Percentiles rank a stretch among this genome's conserved stretches.
These are phyloP conservation scores for Diploptera punctata DNA, from an alignment of 2,888 invertebrate species.

Conservation along the genomic window DNA sequence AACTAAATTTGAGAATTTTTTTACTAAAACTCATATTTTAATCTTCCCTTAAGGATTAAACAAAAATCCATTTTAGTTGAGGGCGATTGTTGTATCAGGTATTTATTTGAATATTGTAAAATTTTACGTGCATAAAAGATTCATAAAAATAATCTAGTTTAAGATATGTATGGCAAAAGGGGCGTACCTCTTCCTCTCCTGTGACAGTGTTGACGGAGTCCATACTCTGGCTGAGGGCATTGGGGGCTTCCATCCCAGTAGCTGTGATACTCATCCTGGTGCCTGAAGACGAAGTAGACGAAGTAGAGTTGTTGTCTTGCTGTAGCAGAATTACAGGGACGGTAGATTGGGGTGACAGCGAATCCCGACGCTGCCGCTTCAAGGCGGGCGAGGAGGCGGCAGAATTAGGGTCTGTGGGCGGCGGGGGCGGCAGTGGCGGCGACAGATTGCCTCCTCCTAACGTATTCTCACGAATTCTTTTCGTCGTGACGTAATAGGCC, in stretches of 20 bases:
- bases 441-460: conserved; percentile 38
- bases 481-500: conserved; percentile 31
- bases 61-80: too few relatives aligned
- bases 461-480: conserved; percentile 28
- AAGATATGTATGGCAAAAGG: neutral
- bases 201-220: conserved; percentile 96
- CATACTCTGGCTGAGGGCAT: conserved; percentile 94
- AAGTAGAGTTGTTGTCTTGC: conserved; percentile 30
- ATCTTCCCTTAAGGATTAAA: too few relatives aligned
- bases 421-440: conserved; percentile 49
- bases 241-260: conserved; percentile 68
- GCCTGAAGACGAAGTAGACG: neutral
- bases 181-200: conserved; percentile 95
- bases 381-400: conserved; percentile 46
- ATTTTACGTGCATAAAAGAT: too few relatives aligned
- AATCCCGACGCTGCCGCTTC: conserved; percentile 44
- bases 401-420: conserved; percentile 47
- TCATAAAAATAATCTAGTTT: neutral
- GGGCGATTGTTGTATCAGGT: too few relatives aligned
- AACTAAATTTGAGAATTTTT: too few relatives aligned
- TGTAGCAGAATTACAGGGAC: conserved; percentile 52
- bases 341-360: conserved; percentile 44
- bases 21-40: too few relatives aligned
- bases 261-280: conserved; percentile 22
- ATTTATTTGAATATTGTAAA: too few relatives aligned